phyloP scores from a whole-genome alignment of 2,113 vertebrate species.

The Thermophis baileyi region DNA sequence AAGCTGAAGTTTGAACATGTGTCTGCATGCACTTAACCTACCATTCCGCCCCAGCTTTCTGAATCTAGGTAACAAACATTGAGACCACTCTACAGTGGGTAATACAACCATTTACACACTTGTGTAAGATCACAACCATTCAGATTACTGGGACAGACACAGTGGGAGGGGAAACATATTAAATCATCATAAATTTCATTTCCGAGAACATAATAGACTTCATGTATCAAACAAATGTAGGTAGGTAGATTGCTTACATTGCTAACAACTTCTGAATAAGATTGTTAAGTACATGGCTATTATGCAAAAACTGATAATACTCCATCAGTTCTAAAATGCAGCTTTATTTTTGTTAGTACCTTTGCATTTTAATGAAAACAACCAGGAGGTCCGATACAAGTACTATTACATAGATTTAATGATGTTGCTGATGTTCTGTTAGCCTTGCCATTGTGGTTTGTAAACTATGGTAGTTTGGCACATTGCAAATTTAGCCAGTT shows the following conservation, averaged over 20 bases:
- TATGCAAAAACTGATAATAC: neutral
- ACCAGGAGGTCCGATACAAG: neutral
- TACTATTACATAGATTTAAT: too few species aligned
- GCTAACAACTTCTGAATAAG: too few species aligned
- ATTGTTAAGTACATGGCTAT: neutral
- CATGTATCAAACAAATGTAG: neutral
- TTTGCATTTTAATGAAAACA: neutral
- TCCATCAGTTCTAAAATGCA: neutral
- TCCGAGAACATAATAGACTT: neutral
- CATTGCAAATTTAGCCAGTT: neutral
- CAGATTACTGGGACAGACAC: neutral
- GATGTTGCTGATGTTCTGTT: neutral
- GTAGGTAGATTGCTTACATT: too few species aligned
- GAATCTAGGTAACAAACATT: too few species aligned
- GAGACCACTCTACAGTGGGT: neutral
- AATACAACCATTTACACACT: neutral
- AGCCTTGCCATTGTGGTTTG: neutral
- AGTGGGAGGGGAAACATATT: neutral
- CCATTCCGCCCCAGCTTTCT: neutral
- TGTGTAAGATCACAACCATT: neutral
- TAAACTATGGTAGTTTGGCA: neutral
- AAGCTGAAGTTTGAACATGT: neutral
- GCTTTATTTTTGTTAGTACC: neutral
- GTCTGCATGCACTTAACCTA: neutral
- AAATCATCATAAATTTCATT: neutral